Base-by-base conservation (phyloP, 2,113 vertebrate genomes). In the Dicerorhinus sumatrensis region DNA sequence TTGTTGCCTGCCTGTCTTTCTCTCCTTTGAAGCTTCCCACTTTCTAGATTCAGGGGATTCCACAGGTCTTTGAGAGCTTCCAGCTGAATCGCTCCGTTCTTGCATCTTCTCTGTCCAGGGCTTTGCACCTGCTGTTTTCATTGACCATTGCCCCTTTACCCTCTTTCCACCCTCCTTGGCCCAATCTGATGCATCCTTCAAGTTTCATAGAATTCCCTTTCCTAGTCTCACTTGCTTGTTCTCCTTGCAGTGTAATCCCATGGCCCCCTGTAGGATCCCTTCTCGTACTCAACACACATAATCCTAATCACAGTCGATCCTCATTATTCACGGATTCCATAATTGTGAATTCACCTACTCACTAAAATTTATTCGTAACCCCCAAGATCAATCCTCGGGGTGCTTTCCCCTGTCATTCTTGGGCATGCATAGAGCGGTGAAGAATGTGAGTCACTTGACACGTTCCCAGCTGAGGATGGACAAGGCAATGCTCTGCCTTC, bases 231-330 rank as follows among this genome's bases (percentile, higher is more conserved):
- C 9, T 33, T 31, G 13, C 23, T 9, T 29, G 29, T 8, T 13
- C 5, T 7, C 1, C 6, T 13, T 16, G 3, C 16, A 11, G 31
- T 46, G 17, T 23, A 27, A 60, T 29, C 31, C 67, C 23, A 3
- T 17, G 83, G 63, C 31, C 16, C 17, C 51, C 6, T 23, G 23
- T 21, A 12, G 92, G 83, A 20, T 31, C 56, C 20, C 12, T 13
- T 48, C 39, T 27, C 62, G 8, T 31, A 14, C 46, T 13, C n/a
- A 9, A 1, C 4, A 20, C 29, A 5, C 5, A 6, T 39, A 29
- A 54, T 7, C 0, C 13, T 42, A 8, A 54, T 42, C 5, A 8
- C 13, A 6, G 27, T 33, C 5, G 3, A 3, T 12, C 46, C 27
- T 51, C n/a, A 3, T 42, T 27, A 27, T 33, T 18, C 20, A 29